These are phyloP conservation scores for Catocala fraxini DNA, from an alignment of 2,888 invertebrate genomes.

Conservation along the genomic window DNA sequence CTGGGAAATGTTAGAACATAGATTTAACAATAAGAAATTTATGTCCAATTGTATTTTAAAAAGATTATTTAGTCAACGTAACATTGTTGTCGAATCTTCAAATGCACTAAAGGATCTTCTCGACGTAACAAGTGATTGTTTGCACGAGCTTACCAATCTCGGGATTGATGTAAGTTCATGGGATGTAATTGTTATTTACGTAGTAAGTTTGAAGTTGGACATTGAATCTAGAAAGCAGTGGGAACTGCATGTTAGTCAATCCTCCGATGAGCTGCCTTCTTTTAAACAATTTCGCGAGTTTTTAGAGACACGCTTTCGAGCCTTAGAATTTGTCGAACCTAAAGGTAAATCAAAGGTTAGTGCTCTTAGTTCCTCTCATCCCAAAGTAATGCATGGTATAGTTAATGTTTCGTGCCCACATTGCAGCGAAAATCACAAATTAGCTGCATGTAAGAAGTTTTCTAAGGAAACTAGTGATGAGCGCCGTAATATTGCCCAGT, in stretches of 20 bases:
- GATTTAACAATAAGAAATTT: slow-evolving; percentile 9
- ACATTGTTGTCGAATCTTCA: not conserved
- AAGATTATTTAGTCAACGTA: no score
- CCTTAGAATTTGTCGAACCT: slow-evolving; percentile 4
- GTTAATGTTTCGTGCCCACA: slow-evolving; percentile 8
- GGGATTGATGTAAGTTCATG: slow-evolving; percentile 3
- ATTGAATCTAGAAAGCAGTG: slow-evolving; percentile 4
- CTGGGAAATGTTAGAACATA: slow-evolving; percentile 9
- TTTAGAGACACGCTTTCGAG: not conserved
- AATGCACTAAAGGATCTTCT: not conserved
- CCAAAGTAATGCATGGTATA: slow-evolving; percentile 3
- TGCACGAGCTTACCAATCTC: slow-evolving; percentile 2
- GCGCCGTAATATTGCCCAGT: no score
- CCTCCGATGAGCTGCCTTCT: not conserved
- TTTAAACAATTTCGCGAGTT: no score
- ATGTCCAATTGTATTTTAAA: slow-evolving; percentile 3
- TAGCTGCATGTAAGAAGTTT: not conserved
- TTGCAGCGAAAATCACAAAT: slow-evolving; percentile 6
- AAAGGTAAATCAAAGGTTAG: not conserved
- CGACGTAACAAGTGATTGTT: slow-evolving; percentile 3
- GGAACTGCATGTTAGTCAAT: slow-evolving; percentile 5
- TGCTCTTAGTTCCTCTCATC: no score
- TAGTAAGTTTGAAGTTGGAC: slow-evolving; percentile 7
- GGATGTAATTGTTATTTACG: slow-evolving; percentile 5
- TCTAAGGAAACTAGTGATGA: not conserved